These are phyloP conservation scores for Reticulitermes lucifugus DNA, from an alignment of 2,888 invertebrate genomes.

Conservation along the genomic window DNA sequence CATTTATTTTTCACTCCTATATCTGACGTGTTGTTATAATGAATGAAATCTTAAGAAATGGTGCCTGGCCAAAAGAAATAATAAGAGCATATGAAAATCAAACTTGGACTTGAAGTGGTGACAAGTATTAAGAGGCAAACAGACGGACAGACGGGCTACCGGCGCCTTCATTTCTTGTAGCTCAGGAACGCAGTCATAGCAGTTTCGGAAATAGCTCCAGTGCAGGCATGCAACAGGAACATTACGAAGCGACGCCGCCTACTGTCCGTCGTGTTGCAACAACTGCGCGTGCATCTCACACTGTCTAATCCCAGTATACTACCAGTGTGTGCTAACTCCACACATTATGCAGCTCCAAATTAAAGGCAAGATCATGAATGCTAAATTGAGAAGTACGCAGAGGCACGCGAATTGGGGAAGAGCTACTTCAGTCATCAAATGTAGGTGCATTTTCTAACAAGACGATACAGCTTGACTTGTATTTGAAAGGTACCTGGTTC, in stretches of 20 bases:
- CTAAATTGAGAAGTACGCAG: no score
- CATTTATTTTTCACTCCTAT: not conserved
- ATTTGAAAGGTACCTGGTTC: no score
- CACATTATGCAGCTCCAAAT: no score
- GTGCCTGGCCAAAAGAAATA: not conserved
- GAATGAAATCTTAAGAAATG: not conserved
- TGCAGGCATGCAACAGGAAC: not conserved
- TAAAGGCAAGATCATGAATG: no score
- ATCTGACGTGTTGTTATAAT: not conserved
- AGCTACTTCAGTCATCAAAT: no score
- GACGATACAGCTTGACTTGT: no score
- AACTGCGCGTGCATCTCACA: no score
- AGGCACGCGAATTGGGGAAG: no score
- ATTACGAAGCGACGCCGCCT: not conserved
- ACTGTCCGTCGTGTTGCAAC: no score
- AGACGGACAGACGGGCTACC: not conserved
- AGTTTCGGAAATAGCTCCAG: conserved; percentile 5
- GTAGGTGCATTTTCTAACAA: no score
- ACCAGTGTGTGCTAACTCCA: no score
- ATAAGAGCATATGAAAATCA: not conserved
- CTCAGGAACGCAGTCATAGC: not conserved
- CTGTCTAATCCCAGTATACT: no score
- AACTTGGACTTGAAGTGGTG: not conserved
- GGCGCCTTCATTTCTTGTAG: not conserved
- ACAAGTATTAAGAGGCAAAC: not conserved